Conservation (phyloP, 2,113 vertebrate genomes). For the Hystrix cristata region DNA sequence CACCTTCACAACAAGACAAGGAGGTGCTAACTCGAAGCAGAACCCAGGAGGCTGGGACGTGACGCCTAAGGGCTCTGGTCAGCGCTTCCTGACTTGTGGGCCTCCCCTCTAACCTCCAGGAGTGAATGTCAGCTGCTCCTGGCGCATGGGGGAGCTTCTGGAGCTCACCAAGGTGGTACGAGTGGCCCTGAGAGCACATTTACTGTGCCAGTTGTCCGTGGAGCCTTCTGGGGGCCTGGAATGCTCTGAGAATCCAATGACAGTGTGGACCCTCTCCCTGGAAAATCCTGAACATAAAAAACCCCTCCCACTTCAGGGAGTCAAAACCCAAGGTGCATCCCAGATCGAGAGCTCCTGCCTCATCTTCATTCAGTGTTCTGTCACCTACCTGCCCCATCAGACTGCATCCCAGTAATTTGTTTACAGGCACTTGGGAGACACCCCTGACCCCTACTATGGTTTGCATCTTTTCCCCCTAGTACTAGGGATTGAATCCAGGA, state of each 20-base stretch:
- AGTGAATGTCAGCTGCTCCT: background rate
- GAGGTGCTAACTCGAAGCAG: background rate
- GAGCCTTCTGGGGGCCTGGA: background rate
- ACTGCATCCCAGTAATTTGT: background rate
- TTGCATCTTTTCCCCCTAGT: too few species aligned
- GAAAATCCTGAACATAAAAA: background rate
- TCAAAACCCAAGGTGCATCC: background rate
- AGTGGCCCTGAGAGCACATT: background rate
- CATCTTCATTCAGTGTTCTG: fast-evolving
- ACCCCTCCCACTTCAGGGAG: background rate
- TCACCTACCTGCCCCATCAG: background rate
- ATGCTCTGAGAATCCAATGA: background rate
- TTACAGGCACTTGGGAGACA: background rate
- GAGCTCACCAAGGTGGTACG: background rate
- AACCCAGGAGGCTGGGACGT: background rate
- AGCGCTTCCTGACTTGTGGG: background rate
- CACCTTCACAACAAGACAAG: background rate
- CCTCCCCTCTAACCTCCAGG: background rate
- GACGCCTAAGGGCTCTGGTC: background rate
- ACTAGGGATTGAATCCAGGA: too few species aligned
- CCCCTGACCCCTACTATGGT: background rate
- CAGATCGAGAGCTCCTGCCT: background rate
- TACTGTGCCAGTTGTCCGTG: background rate
- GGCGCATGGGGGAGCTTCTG: background rate
- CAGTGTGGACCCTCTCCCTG: background rate